Evolutionary conservation across 2,797 vertebrate genomes (phyloP), one percentile per base, ranked within the genome.

Genomic region (Chelon auratus): DNA sequence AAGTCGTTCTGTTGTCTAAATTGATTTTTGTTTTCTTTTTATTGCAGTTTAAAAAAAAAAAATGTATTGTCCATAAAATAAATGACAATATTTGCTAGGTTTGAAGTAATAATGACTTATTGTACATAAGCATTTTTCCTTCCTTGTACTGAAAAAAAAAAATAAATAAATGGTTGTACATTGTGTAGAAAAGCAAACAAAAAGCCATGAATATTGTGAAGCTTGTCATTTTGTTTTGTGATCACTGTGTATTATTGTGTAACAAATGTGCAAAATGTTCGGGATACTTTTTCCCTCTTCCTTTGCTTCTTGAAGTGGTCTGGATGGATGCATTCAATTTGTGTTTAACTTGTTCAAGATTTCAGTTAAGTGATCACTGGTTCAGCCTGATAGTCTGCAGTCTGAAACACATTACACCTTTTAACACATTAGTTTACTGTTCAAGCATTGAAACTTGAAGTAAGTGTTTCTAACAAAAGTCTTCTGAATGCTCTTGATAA

Each of bases 141-240:
- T 95, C 94, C 93, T 94, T 92, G 95, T 94, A 94, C 94, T 95
- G 93, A 96, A 96, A 95, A 94, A 94, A 91, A 82, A 91, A 26
- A 26, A 26, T 26, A 93, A 92, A 91, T 91, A 91, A 92, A 93
- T 94, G 95, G 95, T 95, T 97, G 96, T 97, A 97, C 95, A 97
- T 97, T 96, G 96, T 97, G 96, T 97, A 96, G 95, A 96, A 95
- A 96, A 95, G 93, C 93, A 92, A 92, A 93, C 85, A 93, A 93
- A 94, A 96, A 96, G 94, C 96, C 96, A 95, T 96, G 95, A 95
- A 95, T 97, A 95, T 97, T 96, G 96, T 96, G 96, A 96, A 95
- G 95, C 94, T 95, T 96, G 95, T 97, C 95, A 95, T 96, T 96
- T 96, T 93, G 96, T 96, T 95, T 95, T 94, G 95, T 97, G 95